Evolutionary conservation across 2,797 vertebrate genomes (phyloP), one percentile per base, ranked within the genome.

Genomic region (Premnoplex brunnescens): DNA sequence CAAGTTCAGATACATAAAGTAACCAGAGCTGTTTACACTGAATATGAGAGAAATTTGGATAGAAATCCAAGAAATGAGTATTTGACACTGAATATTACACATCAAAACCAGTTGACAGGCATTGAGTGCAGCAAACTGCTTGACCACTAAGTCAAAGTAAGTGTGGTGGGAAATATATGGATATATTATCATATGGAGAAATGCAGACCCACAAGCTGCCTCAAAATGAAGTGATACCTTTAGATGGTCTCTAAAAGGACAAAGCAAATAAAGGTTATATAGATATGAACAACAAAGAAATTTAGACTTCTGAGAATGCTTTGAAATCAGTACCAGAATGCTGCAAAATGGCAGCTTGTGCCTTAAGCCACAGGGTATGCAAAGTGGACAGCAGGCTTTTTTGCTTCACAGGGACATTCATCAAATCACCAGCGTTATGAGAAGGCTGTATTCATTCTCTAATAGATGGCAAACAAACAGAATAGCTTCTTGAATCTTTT

Each of bases 401-500:
- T 27, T 89, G 49, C 68, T 82, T 82, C 15, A 21, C 15, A 24
- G 43, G 54, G 69, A 59, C 34, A 27, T 66, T 76, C 66, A 85
- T 51, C 62, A 89, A 78, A 93, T 85, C 36, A 83, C 51, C 1
- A 9, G 30, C 54, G 51, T 85, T 80, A 62, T 58, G 41, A 93
- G 76, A 78, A 90, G 51, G 37, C 62, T 84, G 24, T 62, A 21
- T 79, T 95, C 32, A 18, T 91, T 87, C 63, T 84, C 54, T 85
- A 88, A 92, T 68, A 82, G n/a, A 63, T 78, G 60, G 28, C 28
- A 89, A 77, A 79, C 52, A 92, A 91, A 62, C 68, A 77, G 66
- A 96, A 92, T 43, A 75, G 76, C 79, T 93, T 91, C 69, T 91
- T 92, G 46, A 93, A 28, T 94, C 79, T 85, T 90, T 94, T 94